Percentiles rank a stretch among this genome's conserved stretches.
Evolutionary conservation across 2,797 vertebrate genomes (phyloP).

Genomic region (Aphelocoma californica): DNA sequence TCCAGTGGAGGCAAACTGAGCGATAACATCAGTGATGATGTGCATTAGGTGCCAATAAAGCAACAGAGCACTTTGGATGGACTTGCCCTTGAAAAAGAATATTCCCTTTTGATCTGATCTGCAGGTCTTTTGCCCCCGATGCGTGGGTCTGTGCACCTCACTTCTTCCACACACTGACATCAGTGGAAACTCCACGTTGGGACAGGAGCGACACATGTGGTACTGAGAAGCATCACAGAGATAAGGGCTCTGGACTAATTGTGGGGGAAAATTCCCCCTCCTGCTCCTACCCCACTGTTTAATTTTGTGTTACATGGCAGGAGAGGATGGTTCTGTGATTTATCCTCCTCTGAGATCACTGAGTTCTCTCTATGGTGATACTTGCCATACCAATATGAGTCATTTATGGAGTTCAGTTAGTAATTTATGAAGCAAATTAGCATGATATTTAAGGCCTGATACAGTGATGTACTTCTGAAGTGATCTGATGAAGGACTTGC

Average conservation of each 20-base stretch:
- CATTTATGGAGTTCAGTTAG: conserved; percentile 44
- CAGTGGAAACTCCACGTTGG: not conserved
- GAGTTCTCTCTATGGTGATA: not conserved
- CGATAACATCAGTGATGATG: not conserved
- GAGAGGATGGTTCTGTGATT: not conserved
- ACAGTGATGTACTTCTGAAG: not conserved
- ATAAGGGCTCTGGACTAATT: not conserved
- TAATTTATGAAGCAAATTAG: conserved; percentile 58
- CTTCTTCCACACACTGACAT: not conserved
- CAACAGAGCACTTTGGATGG: not conserved
- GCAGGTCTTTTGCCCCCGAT: not conserved
- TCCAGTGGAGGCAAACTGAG: not conserved
- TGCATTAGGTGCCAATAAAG: not conserved
- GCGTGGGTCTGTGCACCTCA: not conserved
- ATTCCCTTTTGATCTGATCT: not conserved
- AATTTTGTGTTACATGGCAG: not conserved
- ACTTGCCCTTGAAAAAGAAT: not conserved
- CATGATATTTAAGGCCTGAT: conserved; percentile 29
- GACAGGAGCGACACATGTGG: not conserved
- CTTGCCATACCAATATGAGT: conserved; percentile 15
- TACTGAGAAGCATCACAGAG: not conserved
- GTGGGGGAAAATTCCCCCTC: not conserved
- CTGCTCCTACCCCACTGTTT: not conserved
- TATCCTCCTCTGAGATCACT: not conserved
- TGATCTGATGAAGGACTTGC: not conserved